Evolutionary conservation across 2,113 vertebrate species (phyloP).

Genomic region (Pygathrix nemaeus): DNA sequence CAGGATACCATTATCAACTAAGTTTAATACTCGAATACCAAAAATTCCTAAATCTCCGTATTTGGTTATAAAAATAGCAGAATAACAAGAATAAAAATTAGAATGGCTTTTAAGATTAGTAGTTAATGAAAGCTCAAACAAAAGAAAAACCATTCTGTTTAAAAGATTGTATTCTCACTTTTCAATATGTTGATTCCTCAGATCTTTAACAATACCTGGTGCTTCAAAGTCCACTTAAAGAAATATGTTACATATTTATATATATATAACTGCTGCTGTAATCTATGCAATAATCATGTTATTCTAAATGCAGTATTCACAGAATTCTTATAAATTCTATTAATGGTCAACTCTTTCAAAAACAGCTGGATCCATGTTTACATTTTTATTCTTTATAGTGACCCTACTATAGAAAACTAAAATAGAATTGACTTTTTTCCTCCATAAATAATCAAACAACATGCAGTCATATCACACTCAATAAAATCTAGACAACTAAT

Average conservation of each 20-base stretch:
- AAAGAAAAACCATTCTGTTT: constrained; percentile 50
- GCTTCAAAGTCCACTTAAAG: constrained; percentile 48
- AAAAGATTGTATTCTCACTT: constrained; percentile 9
- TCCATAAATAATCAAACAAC: constrained; percentile 9
- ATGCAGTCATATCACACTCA: neutral
- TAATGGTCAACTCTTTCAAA: neutral
- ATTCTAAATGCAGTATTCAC: neutral
- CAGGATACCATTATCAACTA: neutral
- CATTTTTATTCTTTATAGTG: constrained; percentile 43
- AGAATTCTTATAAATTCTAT: constrained; percentile 12
- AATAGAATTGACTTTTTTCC: constrained; percentile 43
- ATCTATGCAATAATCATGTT: neutral
- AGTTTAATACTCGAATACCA: neutral
- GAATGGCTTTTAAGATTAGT: constrained; percentile 26
- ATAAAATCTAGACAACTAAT: constrained; percentile 47
- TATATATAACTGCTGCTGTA: neutral
- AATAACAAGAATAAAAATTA: neutral
- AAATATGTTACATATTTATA: constrained; percentile 1
- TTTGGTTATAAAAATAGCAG: neutral
- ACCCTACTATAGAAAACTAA: constrained; percentile 10
- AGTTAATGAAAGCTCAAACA: constrained; percentile 65
- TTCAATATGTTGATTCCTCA: constrained; percentile 24
- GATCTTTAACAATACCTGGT: neutral
- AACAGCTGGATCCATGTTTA: constrained; percentile 12
- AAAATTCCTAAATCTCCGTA: neutral